These are phyloP conservation scores for Ciconia stormi DNA, from an alignment of 2,113 vertebrate genomes.

Conservation along the genomic window DNA sequence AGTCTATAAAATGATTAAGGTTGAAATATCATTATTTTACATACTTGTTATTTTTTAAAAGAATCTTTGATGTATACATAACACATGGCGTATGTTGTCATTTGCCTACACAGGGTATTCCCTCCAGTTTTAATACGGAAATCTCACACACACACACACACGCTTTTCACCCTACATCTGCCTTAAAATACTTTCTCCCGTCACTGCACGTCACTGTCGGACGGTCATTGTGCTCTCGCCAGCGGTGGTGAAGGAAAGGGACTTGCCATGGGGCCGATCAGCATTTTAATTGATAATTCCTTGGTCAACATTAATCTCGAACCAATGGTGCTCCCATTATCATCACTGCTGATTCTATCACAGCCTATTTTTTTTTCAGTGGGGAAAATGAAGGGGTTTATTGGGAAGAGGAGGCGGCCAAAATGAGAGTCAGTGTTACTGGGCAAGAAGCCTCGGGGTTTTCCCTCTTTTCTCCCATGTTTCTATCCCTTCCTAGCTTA, in stretches of 20 bases:
- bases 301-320: background rate
- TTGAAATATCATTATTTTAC: conserved; percentile 1
- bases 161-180: background rate
- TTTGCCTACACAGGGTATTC: background rate
- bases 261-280: accelerated
- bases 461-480: background rate
- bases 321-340: background rate
- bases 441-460: background rate
- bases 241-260: background rate
- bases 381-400: background rate
- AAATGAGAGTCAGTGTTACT: background rate
- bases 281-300: background rate
- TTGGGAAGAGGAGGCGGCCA: background rate
- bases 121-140: background rate
- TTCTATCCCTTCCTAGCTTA: background rate
- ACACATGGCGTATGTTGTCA: accelerated
- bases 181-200: background rate
- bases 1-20: background rate
- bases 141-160: background rate
- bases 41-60: background rate
- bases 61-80: background rate
- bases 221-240: accelerated
- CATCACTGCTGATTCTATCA: background rate
- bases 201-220: background rate
- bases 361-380: background rate